These are phyloP conservation scores for Micrasema longulum DNA, from an alignment of 1,140 invertebrate genomes.

Conservation along the genomic window DNA sequence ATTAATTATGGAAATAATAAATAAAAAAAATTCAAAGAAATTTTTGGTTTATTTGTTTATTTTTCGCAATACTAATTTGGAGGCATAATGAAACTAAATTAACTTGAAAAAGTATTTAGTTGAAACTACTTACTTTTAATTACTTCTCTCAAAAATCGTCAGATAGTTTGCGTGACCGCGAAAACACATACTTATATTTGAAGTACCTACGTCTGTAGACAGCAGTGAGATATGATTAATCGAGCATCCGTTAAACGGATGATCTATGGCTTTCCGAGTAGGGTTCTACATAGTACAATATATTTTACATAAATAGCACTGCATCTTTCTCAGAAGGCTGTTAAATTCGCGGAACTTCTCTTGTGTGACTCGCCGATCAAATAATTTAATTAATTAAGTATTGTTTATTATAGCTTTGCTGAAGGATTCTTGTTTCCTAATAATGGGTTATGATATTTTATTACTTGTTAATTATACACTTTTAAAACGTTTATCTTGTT, in stretches of 20 bases:
- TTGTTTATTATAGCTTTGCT: background rate
- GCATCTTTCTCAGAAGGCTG: background rate
- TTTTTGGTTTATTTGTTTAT: too few relatives aligned
- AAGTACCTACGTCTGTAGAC: too few relatives aligned
- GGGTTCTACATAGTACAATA: background rate
- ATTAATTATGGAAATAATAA: too few relatives aligned
- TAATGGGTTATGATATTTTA: slow-evolving; percentile 36
- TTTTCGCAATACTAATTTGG: too few relatives aligned
- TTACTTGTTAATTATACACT: slow-evolving; percentile 31
- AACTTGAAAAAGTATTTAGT: too few relatives aligned
- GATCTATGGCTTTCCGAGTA: slow-evolving; percentile 9
- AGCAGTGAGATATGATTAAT: slow-evolving; percentile 23
- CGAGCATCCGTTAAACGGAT: slow-evolving; percentile 9
- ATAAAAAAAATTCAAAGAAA: too few relatives aligned
- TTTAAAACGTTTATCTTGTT: slow-evolving; percentile 28
- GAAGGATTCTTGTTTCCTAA: slow-evolving; percentile 27
- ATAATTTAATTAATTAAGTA: slow-evolving; percentile 29
- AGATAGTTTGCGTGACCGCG: too few relatives aligned
- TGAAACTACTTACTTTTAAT: too few relatives aligned
- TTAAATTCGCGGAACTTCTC: slow-evolving; percentile 12
- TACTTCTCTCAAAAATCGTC: too few relatives aligned
- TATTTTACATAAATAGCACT: background rate
- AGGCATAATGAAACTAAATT: too few relatives aligned
- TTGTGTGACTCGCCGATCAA: slow-evolving; percentile 24
- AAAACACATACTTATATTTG: too few relatives aligned